Evolutionary conservation across 2,113 vertebrate genomes (phyloP).

Genomic region (Lota lota): DNA sequence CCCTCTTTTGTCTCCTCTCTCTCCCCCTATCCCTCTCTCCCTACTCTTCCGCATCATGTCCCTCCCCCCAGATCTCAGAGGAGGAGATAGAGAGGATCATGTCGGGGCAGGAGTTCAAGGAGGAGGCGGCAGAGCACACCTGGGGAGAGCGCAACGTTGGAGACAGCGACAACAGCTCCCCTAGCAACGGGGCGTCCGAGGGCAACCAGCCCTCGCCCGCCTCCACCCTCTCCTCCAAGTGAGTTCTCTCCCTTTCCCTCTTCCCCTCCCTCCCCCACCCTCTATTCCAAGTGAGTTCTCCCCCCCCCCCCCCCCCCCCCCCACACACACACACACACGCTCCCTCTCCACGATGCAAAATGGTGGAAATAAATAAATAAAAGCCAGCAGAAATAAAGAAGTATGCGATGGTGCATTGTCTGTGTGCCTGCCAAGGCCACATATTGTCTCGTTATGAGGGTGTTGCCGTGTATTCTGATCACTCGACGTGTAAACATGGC

Average conservation of each 20-base stretch:
- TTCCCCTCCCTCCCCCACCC: too few relatives aligned
- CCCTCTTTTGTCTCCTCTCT: not conserved
- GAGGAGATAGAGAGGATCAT: conserved; percentile 99
- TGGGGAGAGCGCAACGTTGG: conserved; percentile 89
- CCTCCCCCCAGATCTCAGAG: conserved; percentile 84
- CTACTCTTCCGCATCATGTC: not conserved
- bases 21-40: not conserved
- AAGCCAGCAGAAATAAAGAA: too few relatives aligned
- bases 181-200: conserved; percentile 92
- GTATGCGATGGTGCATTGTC: too few relatives aligned
- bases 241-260: conserved; percentile 48
- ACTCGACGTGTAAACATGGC: too few relatives aligned
- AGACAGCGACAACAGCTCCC: conserved; percentile 97
- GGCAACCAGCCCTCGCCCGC: conserved; percentile 97
- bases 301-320: too few relatives aligned
- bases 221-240: conserved; percentile 96
- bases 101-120: conserved; percentile 98
- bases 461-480: too few relatives aligned
- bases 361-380: too few relatives aligned
- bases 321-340: too few relatives aligned
- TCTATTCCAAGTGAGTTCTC: too few relatives aligned
- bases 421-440: too few relatives aligned
- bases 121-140: conserved; percentile 84
- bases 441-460: too few relatives aligned
- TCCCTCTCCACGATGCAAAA: too few relatives aligned